Conservation (phyloP, 1,140 invertebrate species). For the Apocrypta bakeri region DNA sequence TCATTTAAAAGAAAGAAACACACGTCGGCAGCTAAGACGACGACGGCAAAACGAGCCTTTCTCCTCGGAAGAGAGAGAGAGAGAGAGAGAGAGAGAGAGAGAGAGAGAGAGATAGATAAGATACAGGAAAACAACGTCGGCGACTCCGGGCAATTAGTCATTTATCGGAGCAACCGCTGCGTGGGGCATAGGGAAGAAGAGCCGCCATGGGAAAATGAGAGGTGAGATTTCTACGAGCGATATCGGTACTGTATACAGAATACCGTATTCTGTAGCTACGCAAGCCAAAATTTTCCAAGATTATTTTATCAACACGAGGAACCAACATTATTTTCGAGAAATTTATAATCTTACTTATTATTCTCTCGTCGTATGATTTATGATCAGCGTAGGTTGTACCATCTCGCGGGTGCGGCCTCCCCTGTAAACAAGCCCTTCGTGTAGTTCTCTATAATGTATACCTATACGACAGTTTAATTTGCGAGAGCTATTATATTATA, state of each 20-base stretch:
- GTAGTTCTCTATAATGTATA: too few relatives aligned
- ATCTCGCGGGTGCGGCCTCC: too few relatives aligned
- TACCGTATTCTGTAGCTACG: too few relatives aligned
- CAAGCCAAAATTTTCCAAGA: too few relatives aligned
- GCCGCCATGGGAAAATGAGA: not conserved
- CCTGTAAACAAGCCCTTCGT: not conserved
- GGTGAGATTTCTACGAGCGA: conserved; percentile 26
- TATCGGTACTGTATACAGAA: not conserved
- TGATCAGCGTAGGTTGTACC: not conserved
- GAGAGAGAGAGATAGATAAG: not conserved
- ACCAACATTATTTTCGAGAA: too few relatives aligned
- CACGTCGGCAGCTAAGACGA: too few relatives aligned
- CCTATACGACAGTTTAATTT: not conserved
- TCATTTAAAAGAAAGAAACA: not conserved
- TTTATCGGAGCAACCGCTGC: conserved; percentile 45
- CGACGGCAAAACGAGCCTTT: not conserved
- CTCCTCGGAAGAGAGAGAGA: too few relatives aligned
- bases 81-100: not conserved
- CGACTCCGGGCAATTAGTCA: conserved; percentile 9
- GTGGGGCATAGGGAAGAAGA: conserved; percentile 10
- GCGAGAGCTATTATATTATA: not conserved
- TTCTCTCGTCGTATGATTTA: not conserved
- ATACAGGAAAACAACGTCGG: not conserved
- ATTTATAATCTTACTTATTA: not conserved
- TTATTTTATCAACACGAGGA: conserved; percentile 38